phyloP scores from a whole-genome alignment of 2,113 vertebrate genomes.

The Edolisoma coerulescens region DNA sequence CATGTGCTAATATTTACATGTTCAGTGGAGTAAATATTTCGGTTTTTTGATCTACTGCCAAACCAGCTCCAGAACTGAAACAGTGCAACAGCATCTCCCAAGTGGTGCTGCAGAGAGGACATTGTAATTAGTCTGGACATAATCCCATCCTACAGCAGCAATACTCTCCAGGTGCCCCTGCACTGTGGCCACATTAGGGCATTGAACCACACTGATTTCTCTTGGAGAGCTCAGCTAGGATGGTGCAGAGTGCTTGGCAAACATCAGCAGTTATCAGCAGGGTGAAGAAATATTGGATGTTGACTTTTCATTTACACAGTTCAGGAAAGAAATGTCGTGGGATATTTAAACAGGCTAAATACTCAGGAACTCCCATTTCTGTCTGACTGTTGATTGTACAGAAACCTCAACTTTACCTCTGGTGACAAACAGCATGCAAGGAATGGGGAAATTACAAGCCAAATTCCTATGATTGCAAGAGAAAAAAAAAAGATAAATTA shows the following conservation, averaged over 20 bases:
- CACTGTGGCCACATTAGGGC: neutral
- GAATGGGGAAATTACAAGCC: neutral
- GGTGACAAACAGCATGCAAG: neutral
- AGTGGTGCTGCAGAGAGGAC: neutral
- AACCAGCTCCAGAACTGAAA: neutral
- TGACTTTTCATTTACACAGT: neutral
- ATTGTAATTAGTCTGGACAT: neutral
- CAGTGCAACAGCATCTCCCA: neutral
- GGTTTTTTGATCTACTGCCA: neutral
- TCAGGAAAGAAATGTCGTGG: neutral
- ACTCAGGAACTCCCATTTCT: neutral
- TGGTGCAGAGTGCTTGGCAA: neutral
- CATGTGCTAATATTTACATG: rapidly evolving
- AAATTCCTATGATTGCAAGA: neutral
- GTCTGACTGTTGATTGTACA: neutral
- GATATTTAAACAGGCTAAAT: neutral
- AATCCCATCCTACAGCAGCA: neutral
- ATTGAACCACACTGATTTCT: neutral
- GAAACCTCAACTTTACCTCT: neutral
- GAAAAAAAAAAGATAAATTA: neutral
- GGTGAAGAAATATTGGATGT: neutral
- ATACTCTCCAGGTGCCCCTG: neutral
- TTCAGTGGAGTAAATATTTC: neutral
- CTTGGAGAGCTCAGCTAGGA: neutral
- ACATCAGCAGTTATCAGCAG: neutral